These are phyloP conservation scores for Bombylius discolor DNA, from an alignment of 2,888 invertebrate species.

Conservation along the genomic window DNA sequence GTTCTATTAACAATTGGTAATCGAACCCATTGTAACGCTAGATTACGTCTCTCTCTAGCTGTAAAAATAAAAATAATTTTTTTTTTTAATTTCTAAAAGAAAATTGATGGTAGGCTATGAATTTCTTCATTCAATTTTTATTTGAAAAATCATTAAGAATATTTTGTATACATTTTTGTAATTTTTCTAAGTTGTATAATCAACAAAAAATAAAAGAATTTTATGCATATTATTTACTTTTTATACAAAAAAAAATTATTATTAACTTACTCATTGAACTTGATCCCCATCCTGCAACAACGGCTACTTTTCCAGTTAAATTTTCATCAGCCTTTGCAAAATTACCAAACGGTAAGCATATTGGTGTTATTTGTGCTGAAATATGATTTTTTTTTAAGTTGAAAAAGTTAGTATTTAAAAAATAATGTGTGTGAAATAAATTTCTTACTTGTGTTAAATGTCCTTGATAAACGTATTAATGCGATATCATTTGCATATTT, in stretches of 20 bases:
- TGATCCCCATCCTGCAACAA: slow-evolving; percentile 65
- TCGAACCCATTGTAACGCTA: slow-evolving; percentile 34
- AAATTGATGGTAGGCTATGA: too few species aligned
- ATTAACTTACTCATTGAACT: slow-evolving; percentile 41
- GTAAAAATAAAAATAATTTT: not conserved
- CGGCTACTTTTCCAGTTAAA: slow-evolving; percentile 40
- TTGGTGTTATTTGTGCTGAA: slow-evolving; percentile 32
- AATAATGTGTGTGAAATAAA: too few species aligned
- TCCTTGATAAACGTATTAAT: slow-evolving; percentile 36
- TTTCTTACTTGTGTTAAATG: not conserved
- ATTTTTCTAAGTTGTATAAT: too few species aligned
- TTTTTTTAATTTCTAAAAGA: too few species aligned
- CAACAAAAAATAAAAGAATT: too few species aligned
- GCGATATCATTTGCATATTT: slow-evolving; percentile 47
- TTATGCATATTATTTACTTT: not conserved
- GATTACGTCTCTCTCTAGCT: slow-evolving; percentile 4
- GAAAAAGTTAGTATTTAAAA: too few species aligned
- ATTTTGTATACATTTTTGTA: too few species aligned
- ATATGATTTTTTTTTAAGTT: not conserved
- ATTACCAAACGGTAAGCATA: slow-evolving; percentile 39
- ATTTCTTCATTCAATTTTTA: too few species aligned
- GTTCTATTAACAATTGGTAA: slow-evolving; percentile 36
- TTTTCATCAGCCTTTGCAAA: slow-evolving; percentile 23
- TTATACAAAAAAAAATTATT: not conserved
- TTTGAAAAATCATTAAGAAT: too few species aligned